A percentile compares a stretch with the other conserved stretches of the same genome.
These are phyloP conservation scores for Drosophila santomea DNA, from an alignment of 1,140 invertebrate genomes.

Conservation along the genomic window DNA sequence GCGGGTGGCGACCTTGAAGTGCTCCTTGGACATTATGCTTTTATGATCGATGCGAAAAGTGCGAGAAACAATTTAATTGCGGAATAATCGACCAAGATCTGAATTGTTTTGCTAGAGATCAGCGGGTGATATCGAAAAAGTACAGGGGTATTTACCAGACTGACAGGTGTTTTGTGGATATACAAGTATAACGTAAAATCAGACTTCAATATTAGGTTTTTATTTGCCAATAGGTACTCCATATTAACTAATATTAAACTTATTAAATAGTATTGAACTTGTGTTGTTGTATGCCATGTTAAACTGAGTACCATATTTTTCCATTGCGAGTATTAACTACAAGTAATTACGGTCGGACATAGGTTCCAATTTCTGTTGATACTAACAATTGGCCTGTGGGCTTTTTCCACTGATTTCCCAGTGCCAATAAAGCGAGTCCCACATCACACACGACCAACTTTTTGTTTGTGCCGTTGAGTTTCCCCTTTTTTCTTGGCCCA, in stretches of 20 bases:
- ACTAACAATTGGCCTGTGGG: conserved; percentile 1
- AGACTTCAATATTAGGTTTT: no score
- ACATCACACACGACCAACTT: conserved; percentile 21
- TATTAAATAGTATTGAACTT: no score
- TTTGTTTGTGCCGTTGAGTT: conserved; percentile 23
- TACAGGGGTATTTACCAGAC: no score
- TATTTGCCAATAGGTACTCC: no score
- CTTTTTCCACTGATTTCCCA: conserved; percentile 6
- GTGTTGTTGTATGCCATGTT: not conserved
- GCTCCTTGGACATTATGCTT: conserved; percentile 37
- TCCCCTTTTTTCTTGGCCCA: conserved; percentile 14
- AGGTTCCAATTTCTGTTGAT: conserved; percentile 18
- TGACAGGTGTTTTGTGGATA: no score
- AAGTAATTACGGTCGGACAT: not conserved
- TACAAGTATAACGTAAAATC: no score
- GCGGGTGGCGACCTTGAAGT: conserved; percentile 30
- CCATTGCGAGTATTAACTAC: not conserved
- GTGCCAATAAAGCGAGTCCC: conserved; percentile 4
- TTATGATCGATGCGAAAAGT: conserved; percentile 60
- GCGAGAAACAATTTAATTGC: conserved; percentile 66
- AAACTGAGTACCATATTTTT: not conserved
- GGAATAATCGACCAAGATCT: conserved; percentile 42
- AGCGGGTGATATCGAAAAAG: not conserved
- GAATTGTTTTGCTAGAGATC: not conserved
- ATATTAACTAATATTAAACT: no score